A percentile compares a stretch with the other conserved stretches of the same genome.
These are phyloP conservation scores for Drepanosiphum platanoidis DNA, from an alignment of 2,888 invertebrate genomes.

Conservation along the genomic window DNA sequence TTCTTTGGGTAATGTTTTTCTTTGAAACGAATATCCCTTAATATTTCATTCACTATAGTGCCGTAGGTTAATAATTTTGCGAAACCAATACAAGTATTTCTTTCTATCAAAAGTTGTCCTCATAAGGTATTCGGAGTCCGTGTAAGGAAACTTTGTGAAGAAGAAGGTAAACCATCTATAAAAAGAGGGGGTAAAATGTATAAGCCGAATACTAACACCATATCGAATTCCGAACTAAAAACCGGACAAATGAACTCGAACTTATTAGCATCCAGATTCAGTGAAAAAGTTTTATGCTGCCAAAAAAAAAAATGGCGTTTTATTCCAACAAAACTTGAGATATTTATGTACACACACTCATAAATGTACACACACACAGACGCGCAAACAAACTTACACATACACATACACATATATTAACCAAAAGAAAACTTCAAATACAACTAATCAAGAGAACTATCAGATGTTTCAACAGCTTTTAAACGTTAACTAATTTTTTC, in stretches of 20 bases:
- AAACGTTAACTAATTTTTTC: conserved; percentile 50
- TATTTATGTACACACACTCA: conserved; percentile 36
- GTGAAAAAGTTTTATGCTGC: conserved; percentile 50
- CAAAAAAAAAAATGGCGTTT: conserved; percentile 52
- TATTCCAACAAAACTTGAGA: conserved; percentile 50
- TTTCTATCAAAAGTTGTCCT: conserved; percentile 61
- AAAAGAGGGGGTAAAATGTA: conserved; percentile 41
- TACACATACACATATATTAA: background rate
- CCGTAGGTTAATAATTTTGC: conserved; percentile 57
- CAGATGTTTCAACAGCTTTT: conserved; percentile 49
- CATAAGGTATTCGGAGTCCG: conserved; percentile 60
- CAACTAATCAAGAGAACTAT: conserved; percentile 20
- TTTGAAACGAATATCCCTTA: conserved; percentile 60
- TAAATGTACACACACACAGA: no score
- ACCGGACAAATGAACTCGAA: conserved; percentile 58
- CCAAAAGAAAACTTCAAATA: conserved; percentile 46
- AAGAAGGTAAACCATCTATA: conserved; percentile 59
- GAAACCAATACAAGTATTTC: conserved; percentile 61
- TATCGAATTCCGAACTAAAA: conserved; percentile 58
- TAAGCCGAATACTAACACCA: conserved; percentile 58
- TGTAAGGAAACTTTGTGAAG: conserved; percentile 57
- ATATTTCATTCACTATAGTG: conserved; percentile 59
- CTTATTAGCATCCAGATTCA: conserved; percentile 60
- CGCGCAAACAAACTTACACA: no score
- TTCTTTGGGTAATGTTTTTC: conserved; percentile 59